Evolutionary conservation across 37 sponge, comb jelly and placozoan species (phyloP), one percentile per base, ranked within the genome.

Genomic region (Chondrilla cf. caribensis): DNA sequence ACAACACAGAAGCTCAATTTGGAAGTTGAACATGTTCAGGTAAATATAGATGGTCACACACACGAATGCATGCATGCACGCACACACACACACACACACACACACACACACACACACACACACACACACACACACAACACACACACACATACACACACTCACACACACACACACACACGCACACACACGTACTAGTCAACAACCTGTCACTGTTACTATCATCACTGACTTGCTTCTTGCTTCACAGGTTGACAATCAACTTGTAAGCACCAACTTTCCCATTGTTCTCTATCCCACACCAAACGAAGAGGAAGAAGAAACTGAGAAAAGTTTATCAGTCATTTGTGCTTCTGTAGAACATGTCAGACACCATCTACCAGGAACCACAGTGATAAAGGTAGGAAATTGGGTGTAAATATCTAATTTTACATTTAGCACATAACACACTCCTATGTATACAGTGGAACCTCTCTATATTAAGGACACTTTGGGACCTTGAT

Each of bases 231-330:
- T n/a, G n/a, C n/a, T n/a, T n/a, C n/a, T n/a, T n/a, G n/a, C n/a
- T n/a, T n/a, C 22, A 29, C 70, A 89, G 94, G 86, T 90, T 78
- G 94, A 93, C 70, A 93, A 90, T 72, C 85, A 93, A 77, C 82
- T 93, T 41, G 2, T 75, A 11, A 54, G 38, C 32, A 77, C 85
- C 21, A 51, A 80, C 55, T 51, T 43, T 38, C 89, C 89, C 2
- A 58, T 91, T 29, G 33, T 91, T 60, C 77, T 85, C 31, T 92
- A 83, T 82, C 93, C 89, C 40, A 84, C 93, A 38, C 87, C 91
- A 57, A 38, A 64, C 0, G 41, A 75, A 1, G 87, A 88, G 3
- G 88, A 88, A 19, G 88, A 88, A 19, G 83, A 82, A 43, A 24
- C 58, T 15, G 79, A 58, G 0, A 37, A 40, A 26, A 81, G 55